Conservation (phyloP, 2,113 vertebrate genomes). For the Climacteris rufus region DNA sequence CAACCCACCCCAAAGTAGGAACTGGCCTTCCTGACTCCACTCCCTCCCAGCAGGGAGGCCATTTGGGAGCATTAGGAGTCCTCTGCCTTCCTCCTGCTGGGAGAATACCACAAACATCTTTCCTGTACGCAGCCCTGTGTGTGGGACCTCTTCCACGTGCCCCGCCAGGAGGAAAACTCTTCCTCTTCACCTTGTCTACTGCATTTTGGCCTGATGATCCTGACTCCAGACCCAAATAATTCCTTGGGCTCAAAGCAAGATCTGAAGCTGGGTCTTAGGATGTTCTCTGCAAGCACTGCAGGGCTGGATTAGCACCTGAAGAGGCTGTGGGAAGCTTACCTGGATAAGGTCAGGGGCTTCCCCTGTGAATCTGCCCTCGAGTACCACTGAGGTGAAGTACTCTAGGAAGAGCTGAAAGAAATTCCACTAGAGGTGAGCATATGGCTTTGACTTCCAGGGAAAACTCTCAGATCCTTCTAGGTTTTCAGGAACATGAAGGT, state of each 20-base stretch:
- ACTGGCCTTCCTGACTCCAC: neutral
- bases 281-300: accelerated
- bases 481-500: neutral
- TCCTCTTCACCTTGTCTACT: neutral
- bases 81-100: neutral
- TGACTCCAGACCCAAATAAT: neutral
- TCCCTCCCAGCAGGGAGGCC: neutral
- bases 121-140: neutral
- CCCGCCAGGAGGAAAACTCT: neutral
- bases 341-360: neutral
- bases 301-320: neutral
- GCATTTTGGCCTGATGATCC: accelerated
- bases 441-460: neutral
- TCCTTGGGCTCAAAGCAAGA: neutral
- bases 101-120: neutral
- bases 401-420: neutral
- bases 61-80: neutral
- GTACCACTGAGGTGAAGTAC: neutral
- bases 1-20: neutral
- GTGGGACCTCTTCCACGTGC: neutral
- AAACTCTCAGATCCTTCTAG: neutral
- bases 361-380: neutral
- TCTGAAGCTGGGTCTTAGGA: neutral
- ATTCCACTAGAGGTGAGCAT: neutral
- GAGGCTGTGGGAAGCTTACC: neutral